Conservation (phyloP, 2,888 invertebrate species). For the Agelastica alni region DNA sequence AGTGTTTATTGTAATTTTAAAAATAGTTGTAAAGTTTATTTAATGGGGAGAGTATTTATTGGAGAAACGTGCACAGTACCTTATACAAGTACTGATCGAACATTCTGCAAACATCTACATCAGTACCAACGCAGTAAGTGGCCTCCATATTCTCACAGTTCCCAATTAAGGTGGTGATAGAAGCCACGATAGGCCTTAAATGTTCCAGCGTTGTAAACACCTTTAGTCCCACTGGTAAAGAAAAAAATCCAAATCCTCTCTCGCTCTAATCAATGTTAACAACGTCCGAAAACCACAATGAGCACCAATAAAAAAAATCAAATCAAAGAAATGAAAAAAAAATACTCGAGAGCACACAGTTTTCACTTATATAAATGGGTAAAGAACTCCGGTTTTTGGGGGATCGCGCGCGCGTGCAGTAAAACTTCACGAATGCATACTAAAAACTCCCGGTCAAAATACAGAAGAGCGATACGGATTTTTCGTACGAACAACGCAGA, state of each 20-base stretch:
- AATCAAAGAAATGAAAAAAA: slow-evolving; percentile 20
- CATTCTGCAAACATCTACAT: slow-evolving; percentile 66
- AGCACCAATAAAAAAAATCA: slow-evolving; percentile 16
- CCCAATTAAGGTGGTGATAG: slow-evolving; percentile 59
- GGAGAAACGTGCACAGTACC: too few relatives aligned
- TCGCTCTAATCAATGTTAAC: too few relatives aligned
- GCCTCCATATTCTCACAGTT: slow-evolving; percentile 65
- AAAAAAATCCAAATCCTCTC: slow-evolving; percentile 38
- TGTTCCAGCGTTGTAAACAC: slow-evolving; percentile 57
- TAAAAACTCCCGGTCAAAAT: slow-evolving; percentile 45
- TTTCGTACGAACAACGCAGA: slow-evolving; percentile 36
- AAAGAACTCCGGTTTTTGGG: slow-evolving; percentile 19
- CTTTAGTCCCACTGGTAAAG: slow-evolving; percentile 46
- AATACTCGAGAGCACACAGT: slow-evolving; percentile 21
- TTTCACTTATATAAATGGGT: slow-evolving; percentile 16
- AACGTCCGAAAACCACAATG: slow-evolving; percentile 14
- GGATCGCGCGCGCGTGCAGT: slow-evolving; percentile 37
- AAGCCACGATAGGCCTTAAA: slow-evolving; percentile 59
- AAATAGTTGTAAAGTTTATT: too few relatives aligned
- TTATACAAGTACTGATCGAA: slow-evolving; percentile 70
- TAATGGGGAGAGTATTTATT: too few relatives aligned
- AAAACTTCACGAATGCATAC: slow-evolving; percentile 50
- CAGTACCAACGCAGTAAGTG: slow-evolving; percentile 65
- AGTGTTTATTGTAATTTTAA: too few relatives aligned
- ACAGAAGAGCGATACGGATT: slow-evolving; percentile 32